Base-by-base conservation (phyloP, 64 coral and sea anemone genomes). In the Montipora capricornis region DNA sequence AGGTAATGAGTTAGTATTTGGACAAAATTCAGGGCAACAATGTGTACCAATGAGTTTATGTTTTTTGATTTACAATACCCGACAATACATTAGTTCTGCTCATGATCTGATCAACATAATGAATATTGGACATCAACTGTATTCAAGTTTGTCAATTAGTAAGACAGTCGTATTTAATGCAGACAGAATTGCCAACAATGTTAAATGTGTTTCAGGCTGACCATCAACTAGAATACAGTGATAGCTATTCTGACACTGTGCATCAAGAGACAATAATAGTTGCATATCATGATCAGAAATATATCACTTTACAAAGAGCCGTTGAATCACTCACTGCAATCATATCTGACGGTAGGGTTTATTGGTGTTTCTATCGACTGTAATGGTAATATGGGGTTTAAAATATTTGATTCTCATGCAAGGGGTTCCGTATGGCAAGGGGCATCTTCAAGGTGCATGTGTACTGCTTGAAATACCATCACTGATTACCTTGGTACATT, bases 361-460 rank as follows among this genome's bases (percentile, higher is more conserved):
- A 92, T 58, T 92, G 80, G 37, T 83, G 79, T 92, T 74, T 68
- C 78, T n/a, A 82, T 74, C 48, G 70, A 91, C 61, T 91, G 77
- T 82, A 70, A 49, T 91, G 45, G 64, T 82, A 53, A 79, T 78
- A 19, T 37, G n/a, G 68, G 46, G 20, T 87, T 87, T 68, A 87
- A 85, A 87, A 73, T 87, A 74, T 73, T 73, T 73, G 84, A 87
- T 73, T 87, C 61, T 64, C 82, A 70, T 70, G 82, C 84, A 4
- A 79, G 88, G 4, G 88, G 80, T 90, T 55, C 29, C 80, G 5
- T 90, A 68, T 29, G 29, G 29, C 29, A 29, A 29, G 60, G 37
- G 88, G 29, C 51, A 90, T 53, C 53, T 76, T 90, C 37, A 66
- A 79, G 75, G 89, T 80, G 82, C 89, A 91, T 82, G 78, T 82